Base-by-base conservation (phyloP, 2,888 invertebrate species). In the Mythimna albipuncta region DNA sequence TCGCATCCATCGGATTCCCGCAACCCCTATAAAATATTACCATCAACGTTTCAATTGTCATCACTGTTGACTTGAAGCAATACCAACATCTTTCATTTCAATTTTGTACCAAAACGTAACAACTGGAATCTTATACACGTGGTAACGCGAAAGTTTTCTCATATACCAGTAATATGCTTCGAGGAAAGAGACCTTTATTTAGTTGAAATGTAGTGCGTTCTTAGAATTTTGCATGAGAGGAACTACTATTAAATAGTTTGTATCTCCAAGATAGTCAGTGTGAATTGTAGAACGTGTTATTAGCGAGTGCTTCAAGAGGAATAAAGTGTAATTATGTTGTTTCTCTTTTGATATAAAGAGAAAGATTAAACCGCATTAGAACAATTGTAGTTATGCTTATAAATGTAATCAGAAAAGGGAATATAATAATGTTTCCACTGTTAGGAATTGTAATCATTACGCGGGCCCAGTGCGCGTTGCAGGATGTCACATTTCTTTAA, bases 171-270 rank as follows among this genome's bases (percentile, higher is more conserved):
- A 35, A 68, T 55, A 69, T 52, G 59, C 44, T 47, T 32, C n/a
- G 26, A 0, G 52, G n/a, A 32, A 26, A n/a, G 19, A 44, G 9
- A 10, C 11, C 64, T 64, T 57, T 44, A 69, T 68, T 68, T 26
- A 58, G 50, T 69, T 35, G 32, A 52, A 77, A 44, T 77, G 26
- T 64, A 32, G 35, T 61, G 55, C 19, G 16, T 77, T 64, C 55
- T 55, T n/a, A 13, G 64, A 82, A 77, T 69, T 69, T 26, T 44
- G 69, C 64, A 50, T 44, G 35, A 10, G 21, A 38, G 35, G 19
- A 21, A 64, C 44, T 61, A 77, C 82, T 35, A 82, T 61, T 68
- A 82, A 82, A 81, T 61, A 59, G 63, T 54, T 81, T 13, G n/a
- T 59, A 67, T 63, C 59, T 64, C 54, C n/a, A 26, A 59, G 19